A percentile compares a stretch with the other conserved stretches of the same genome.
These are phyloP conservation scores for Odontothrips loti DNA, from an alignment of 2,888 invertebrate species.

Conservation along the genomic window DNA sequence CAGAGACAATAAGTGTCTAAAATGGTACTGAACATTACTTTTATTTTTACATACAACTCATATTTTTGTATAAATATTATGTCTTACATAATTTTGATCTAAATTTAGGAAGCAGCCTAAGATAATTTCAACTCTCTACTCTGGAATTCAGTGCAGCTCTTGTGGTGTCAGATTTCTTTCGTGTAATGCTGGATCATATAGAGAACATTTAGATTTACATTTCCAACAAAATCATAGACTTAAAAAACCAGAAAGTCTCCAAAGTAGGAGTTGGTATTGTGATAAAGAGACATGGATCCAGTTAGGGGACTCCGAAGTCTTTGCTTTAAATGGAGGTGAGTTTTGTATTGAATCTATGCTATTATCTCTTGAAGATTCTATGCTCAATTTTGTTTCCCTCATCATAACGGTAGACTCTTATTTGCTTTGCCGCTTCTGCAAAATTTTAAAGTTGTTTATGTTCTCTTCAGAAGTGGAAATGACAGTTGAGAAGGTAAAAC, in stretches of 20 bases:
- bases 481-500: constrained; percentile 62
- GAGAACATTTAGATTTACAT: constrained; percentile 98
- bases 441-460: constrained; percentile 21
- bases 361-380: too few species aligned
- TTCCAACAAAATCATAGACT: constrained; percentile 88
- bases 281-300: constrained; percentile 87
- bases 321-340: constrained; percentile 85
- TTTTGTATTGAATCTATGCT: constrained; percentile 29
- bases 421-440: constrained; percentile 8
- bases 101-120: constrained; percentile 62
- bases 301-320: constrained; percentile 74
- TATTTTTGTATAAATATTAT: constrained; percentile 26
- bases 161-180: constrained; percentile 93
- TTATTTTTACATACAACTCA: constrained; percentile 21
- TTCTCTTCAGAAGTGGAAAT: constrained; percentile 82
- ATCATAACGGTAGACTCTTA: too few species aligned
- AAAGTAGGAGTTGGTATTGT: constrained; percentile 86
- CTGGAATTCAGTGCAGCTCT: constrained; percentile 93
- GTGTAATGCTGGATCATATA: constrained; percentile 83
- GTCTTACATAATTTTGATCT: background rate
- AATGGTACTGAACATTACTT: constrained; percentile 9
- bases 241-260: constrained; percentile 76
- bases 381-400: too few species aligned
- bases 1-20: background rate
- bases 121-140: constrained; percentile 67